phyloP scores from a whole-genome alignment of 2,797 vertebrate genomes.

The Bovichtus variegatus region DNA sequence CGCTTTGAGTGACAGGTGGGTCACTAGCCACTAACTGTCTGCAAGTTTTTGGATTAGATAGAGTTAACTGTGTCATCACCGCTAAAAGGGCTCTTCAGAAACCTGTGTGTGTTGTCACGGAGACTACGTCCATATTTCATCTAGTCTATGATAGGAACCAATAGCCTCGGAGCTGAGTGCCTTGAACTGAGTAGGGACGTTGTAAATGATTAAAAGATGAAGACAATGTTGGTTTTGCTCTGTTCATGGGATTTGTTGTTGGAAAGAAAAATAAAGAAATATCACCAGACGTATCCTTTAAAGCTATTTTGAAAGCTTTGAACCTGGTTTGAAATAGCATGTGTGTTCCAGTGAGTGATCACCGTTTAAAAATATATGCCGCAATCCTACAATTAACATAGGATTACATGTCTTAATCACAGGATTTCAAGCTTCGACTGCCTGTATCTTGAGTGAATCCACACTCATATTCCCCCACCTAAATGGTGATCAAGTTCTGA shows the following conservation, averaged over 20 bases:
- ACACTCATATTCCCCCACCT: slow-evolving; percentile 50
- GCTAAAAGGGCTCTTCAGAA: too few species aligned
- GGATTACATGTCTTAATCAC: slow-evolving; percentile 70
- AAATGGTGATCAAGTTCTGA: slow-evolving; percentile 62
- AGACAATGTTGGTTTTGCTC: not conserved
- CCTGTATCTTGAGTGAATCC: slow-evolving; percentile 45
- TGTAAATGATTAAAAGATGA: not conserved
- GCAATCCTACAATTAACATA: slow-evolving; percentile 61
- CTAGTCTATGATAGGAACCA: not conserved
- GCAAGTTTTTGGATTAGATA: too few species aligned
- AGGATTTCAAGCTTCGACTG: slow-evolving; percentile 63
- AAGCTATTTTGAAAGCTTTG: slow-evolving; percentile 43
- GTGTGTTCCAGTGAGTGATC: slow-evolving; percentile 40
- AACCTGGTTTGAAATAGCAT: slow-evolving; percentile 40
- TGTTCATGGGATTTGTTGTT: slow-evolving; percentile 19
- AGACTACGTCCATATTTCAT: too few species aligned
- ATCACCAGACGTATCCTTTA: slow-evolving; percentile 13
- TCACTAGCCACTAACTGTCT: too few species aligned
- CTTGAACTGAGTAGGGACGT: not conserved
- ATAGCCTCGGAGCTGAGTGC: not conserved
- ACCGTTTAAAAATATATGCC: slow-evolving; percentile 34
- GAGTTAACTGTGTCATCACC: too few species aligned
- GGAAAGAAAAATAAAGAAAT: not conserved
- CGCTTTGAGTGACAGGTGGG: too few species aligned
- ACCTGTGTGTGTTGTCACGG: too few species aligned